phyloP scores from a whole-genome alignment of 2,888 invertebrate species.

The Dolichopus griseipennis region DNA sequence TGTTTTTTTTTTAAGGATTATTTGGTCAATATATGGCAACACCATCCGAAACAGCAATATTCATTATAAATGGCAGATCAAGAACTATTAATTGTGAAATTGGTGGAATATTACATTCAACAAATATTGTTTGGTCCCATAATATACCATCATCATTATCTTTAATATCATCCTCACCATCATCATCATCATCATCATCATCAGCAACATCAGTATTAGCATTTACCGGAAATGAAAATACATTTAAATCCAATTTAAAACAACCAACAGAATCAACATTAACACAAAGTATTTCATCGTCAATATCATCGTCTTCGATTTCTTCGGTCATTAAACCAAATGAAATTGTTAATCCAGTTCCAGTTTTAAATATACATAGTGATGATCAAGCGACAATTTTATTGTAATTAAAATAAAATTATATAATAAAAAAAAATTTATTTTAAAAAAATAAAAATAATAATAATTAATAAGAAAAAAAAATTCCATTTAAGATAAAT shows the following conservation, averaged over 20 bases:
- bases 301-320: background rate
- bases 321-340: background rate
- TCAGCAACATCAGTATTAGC: constrained; percentile 13
- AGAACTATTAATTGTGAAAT: constrained; percentile 68
- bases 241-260: background rate
- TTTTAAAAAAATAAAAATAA: background rate
- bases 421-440: background rate
- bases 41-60: constrained; percentile 59
- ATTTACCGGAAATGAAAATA: background rate
- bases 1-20: constrained; percentile 43
- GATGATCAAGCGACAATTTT: constrained; percentile 1
- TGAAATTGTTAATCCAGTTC: constrained; percentile 6
- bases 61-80: constrained; percentile 61
- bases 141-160: constrained; percentile 12
- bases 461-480: background rate
- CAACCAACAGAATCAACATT: background rate
- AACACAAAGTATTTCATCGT: background rate
- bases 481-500: background rate
- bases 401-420: background rate
- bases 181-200: background rate
- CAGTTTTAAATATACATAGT: constrained; percentile 1
- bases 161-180: constrained; percentile 8
- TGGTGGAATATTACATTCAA: constrained; percentile 56
- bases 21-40: constrained; percentile 67
- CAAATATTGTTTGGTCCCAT: constrained; percentile 54